Base-by-base conservation (phyloP, 2,888 invertebrate species). In the Yponomeuta evonymella region DNA sequence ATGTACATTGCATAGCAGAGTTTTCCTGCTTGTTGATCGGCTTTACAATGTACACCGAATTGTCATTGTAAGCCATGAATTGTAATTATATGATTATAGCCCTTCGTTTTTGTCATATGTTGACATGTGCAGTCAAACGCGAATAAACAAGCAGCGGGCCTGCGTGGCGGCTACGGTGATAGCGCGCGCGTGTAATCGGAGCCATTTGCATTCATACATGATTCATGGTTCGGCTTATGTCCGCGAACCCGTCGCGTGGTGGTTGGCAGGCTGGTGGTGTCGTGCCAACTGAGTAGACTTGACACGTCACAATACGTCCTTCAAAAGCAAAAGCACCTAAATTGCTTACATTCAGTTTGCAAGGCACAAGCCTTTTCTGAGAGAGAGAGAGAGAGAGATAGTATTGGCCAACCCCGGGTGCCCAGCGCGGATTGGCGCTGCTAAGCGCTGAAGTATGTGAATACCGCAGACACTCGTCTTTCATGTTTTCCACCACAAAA, bases 191-290 rank as follows among this genome's bases (percentile, higher is more conserved):
- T 83, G 82, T 79, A 78, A 86, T 85, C 85, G 83, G 15, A 84
- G 81, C 78, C 80, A 86, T 86, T 86, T 87, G 85, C 87, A 87
- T 87, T 84, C 83, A 88, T 88, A 86, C 87, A 88, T 88, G 86
- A 88, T 88, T 88, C 87, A 88, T 87, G 85, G 71, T 58, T 4
- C 15, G 70, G 71, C 69, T 71, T 70, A 71, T 70, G 69, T 69
- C 62, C 33, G 48, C 48, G 51, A 43, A n/a, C 67, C 15, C 36
- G 15, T 43, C 43, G n/a, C 36, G 43, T 2, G 33, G 15, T 36
- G 43, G 3, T n/a, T 8, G 6, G 12, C 15, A 3, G 2, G 51
- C 1, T 0, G 51, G 15, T 58, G 51, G 1, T 58, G 15, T 15
- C 12, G 2, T 15, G 15, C 51, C 1, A 43, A 43, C 8, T 43